Evolutionary conservation across 2,888 invertebrate species (phyloP), one percentile per base, ranked within the genome.

Genomic region (Antitype chi): DNA sequence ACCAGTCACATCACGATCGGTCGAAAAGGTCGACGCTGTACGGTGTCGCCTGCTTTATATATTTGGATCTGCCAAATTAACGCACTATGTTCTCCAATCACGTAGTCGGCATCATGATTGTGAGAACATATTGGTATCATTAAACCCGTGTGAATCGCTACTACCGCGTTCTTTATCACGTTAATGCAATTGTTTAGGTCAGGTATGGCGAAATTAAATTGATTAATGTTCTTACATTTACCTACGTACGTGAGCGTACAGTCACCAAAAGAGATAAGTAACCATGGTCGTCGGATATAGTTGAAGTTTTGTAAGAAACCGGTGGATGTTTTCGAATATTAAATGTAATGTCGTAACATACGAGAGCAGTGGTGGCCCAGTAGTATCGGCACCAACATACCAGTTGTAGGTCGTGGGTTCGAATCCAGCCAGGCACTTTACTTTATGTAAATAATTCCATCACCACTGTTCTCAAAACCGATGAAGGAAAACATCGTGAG

Each of bases 1-100:
- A 47, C 25, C 32, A 89, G 81, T 85, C 88, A 32, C 28, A 84
- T 86, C 88, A 89, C 89, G 89, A 82, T 77, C 60, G 49, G 66
- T 63, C 38, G 49, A 23, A 82, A 72, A 89, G 88, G 89, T 82
- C 83, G 78, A 52, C 76, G 74, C 76, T 67, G 72, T 66, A 60
- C 77, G 60, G 63, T 69, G 62, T 78, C 23, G 69, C 28, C 66
- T 77, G 70, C 63, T 66, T 68, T 63, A 76, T 78, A 69, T 78
- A 78, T 83, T 77, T 76, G 69, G 60, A 86, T 75, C 74, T 80
- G 85, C 69, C 67, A 86, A 83, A 88, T 82, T 63, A 86, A 71
- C 63, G 70, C 47, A 67, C 57, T 89, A 75, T 49, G 76, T 47
- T 71, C 43, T 47, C 88, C 9, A 62, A 70, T 82, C 89, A 89